Conservation (phyloP, 23 tunicate species). For the Ascidia mentula region DNA sequence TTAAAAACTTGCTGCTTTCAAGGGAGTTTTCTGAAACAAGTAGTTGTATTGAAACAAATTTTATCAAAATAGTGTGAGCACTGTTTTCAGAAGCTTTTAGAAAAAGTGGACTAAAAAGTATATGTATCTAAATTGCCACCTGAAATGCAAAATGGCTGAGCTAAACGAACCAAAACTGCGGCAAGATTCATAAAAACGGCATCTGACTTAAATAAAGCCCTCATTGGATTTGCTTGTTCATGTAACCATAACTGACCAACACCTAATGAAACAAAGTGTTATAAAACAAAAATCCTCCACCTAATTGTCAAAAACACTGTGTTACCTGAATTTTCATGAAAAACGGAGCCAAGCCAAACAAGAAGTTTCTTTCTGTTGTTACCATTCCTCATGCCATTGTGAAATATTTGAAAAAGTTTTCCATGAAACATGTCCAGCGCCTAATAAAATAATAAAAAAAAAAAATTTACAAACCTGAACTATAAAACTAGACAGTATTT, state of each 20-base stretch:
- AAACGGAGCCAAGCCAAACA: constrained; percentile 44
- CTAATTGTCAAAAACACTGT: no score
- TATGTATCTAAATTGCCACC: neutral
- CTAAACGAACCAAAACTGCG: constrained; percentile 44
- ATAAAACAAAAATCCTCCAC: no score
- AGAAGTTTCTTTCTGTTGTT: constrained; percentile 15
- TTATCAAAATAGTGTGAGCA: no score
- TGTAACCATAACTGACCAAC: constrained; percentile 57
- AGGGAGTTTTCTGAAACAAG: neutral
- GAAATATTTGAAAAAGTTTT: constrained; percentile 13
- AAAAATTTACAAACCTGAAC: no score
- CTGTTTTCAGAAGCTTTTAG: neutral
- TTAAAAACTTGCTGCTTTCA: constrained; percentile 15
- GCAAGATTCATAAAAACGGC: constrained; percentile 45
- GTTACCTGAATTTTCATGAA: constrained; percentile 31
- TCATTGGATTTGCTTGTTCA: constrained; percentile 28
- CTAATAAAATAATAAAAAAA: neutral
- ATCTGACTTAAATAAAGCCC: constrained; percentile 34
- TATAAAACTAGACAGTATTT: no score
- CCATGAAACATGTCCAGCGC: constrained; percentile 24
- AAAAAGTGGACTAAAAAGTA: neutral
- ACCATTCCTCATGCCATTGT: neutral
- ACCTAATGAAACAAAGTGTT: no score
- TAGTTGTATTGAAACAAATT: neutral
- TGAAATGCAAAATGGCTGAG: constrained; percentile 54